Percentiles rank a stretch among this genome's conserved stretches.
phyloP scores from a whole-genome alignment of 2,113 vertebrate species.

The Chunga burmeisteri region DNA sequence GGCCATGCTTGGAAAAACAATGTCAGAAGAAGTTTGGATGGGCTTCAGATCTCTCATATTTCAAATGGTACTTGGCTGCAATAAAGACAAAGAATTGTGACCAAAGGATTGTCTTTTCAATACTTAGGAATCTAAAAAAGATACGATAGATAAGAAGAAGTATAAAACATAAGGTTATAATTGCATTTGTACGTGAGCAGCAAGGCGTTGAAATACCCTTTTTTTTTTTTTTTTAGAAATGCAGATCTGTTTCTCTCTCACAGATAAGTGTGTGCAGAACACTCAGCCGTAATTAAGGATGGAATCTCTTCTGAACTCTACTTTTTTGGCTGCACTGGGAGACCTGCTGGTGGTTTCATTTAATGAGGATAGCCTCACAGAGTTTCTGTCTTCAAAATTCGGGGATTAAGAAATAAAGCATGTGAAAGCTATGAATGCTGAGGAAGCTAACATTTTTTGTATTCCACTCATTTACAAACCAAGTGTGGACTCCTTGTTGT shows the following conservation, averaged over 20 bases:
- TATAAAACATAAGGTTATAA: not conserved
- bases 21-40: not conserved
- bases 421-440: not conserved
- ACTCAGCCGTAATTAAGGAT: not conserved
- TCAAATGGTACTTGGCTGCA: not conserved
- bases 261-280: not conserved
- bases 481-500: not conserved
- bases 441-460: not conserved
- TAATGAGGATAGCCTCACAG: not conserved
- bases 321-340: not conserved
- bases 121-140: not conserved
- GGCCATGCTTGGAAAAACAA: not conserved
- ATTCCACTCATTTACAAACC: not conserved
- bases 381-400: slow-evolving; percentile 8
- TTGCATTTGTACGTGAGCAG: not conserved
- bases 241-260: not conserved
- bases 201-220: not conserved
- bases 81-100: not conserved
- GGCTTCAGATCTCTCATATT: not conserved
- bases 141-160: not conserved
- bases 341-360: slow-evolving; percentile 9
- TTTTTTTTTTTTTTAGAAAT: not conserved
- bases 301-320: not conserved
- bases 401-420: not conserved
- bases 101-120: not conserved